phyloP scores from a whole-genome alignment of 2,113 vertebrate genomes.

The Labeo catla region DNA sequence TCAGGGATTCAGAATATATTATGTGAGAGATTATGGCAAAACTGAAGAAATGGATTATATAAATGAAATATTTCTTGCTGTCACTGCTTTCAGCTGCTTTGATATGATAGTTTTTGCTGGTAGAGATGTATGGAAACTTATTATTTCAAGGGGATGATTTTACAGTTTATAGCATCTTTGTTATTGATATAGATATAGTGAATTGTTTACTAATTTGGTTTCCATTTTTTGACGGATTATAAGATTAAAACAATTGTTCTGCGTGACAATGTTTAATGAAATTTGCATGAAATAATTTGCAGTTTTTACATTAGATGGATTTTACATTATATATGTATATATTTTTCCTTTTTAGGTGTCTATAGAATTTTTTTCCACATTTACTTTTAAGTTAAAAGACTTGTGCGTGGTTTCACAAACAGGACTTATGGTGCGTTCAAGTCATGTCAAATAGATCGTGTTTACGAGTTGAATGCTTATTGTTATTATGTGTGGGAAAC shows the following conservation, averaged over 20 bases:
- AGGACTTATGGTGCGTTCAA: no score
- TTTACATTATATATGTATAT: not conserved
- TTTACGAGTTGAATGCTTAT: no score
- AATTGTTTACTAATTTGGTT: not conserved
- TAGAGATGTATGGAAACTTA: conserved; percentile 14
- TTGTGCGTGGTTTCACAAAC: no score
- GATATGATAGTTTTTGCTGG: conserved; percentile 70
- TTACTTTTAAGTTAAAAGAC: not conserved
- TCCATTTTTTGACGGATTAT: not conserved
- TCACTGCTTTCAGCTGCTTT: conserved; percentile 80
- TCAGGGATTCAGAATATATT: conserved; percentile 80
- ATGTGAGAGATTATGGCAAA: conserved; percentile 8
- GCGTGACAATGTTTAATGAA: not conserved
- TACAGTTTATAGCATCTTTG: not conserved
- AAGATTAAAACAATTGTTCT: not conserved
- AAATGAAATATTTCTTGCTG: conserved; percentile 81
- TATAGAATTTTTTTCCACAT: not conserved
- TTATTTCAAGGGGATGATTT: not conserved
- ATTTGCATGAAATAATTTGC: not conserved
- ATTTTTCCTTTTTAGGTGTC: not conserved
- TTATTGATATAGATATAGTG: not conserved
- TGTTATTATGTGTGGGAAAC: no score
- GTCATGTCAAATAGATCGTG: no score
- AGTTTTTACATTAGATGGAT: not conserved
- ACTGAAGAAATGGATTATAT: not conserved